Percentiles rank a stretch among this genome's conserved stretches.
These are phyloP conservation scores for Oikopleura albicans DNA, from an alignment of 23 tunicate species.

Conservation along the genomic window DNA sequence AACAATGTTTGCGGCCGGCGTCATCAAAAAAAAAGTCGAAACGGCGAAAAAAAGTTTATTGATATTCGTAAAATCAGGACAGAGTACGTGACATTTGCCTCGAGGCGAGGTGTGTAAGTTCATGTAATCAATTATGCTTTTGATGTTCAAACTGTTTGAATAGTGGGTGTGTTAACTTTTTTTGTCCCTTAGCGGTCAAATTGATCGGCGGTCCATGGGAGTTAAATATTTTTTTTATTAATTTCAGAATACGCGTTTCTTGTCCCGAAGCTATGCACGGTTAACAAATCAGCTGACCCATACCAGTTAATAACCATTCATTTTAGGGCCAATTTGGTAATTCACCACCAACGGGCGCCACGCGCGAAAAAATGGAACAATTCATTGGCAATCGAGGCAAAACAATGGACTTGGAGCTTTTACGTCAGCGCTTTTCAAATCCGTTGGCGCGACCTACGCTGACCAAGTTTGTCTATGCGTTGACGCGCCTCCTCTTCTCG, in stretches of 20 bases:
- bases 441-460: conserved; percentile 9
- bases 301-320: background rate
- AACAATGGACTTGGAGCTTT: conserved; percentile 3
- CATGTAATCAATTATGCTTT: no score
- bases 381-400: background rate
- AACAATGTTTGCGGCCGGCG: background rate
- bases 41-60: no score
- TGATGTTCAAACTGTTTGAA: no score
- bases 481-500: conserved; percentile 4
- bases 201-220: no score
- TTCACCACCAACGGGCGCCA: conserved; percentile 5
- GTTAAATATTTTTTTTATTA: no score
- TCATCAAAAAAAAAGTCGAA: no score
- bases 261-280: no score
- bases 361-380: conserved; percentile 7
- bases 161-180: no score
- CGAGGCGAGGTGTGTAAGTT: no score
- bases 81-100: background rate
- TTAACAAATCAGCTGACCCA: no score
- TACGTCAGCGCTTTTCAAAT: conserved; percentile 15
- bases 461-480: conserved; percentile 12
- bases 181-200: no score
- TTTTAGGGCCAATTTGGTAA: conserved; percentile 5
- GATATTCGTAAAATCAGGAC: background rate
- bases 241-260: no score